phyloP scores from a whole-genome alignment of 30 jellyfish, hydroid and myxozoan species.

The Morbakka virulenta region DNA sequence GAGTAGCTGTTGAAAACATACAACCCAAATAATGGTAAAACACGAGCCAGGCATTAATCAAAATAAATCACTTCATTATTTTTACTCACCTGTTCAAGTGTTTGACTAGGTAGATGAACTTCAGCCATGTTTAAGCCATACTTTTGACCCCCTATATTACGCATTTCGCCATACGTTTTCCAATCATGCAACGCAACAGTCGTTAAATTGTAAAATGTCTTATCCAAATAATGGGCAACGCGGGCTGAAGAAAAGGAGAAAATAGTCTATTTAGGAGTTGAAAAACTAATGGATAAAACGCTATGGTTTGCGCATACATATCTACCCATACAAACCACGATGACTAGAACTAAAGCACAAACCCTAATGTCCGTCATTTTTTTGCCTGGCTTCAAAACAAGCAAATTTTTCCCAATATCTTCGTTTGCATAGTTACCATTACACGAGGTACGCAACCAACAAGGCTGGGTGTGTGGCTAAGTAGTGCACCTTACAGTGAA shows the following conservation, averaged over 20 bases:
- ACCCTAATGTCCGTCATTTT: too few species aligned
- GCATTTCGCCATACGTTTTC: constrained; percentile 97
- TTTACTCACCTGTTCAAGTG: constrained; percentile 98
- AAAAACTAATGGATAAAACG: neutral
- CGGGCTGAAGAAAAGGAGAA: constrained; percentile 9
- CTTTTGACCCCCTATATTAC: constrained; percentile 83
- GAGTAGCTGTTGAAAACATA: neutral
- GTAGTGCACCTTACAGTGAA: too few species aligned
- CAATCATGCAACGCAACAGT: constrained; percentile 98
- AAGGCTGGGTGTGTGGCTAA: too few species aligned
- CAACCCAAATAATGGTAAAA: too few species aligned
- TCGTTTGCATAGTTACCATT: too few species aligned
- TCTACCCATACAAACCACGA: too few species aligned
- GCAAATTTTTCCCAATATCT: too few species aligned
- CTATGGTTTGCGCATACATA: neutral
- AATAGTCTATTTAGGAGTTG: neutral
- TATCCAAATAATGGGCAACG: constrained; percentile 95
- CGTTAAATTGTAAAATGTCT: constrained; percentile 90
- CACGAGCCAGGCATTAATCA: too few species aligned
- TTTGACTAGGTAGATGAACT: constrained; percentile 92
- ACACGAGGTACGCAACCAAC: too few species aligned
- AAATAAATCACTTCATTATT: neutral
- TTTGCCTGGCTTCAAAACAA: too few species aligned
- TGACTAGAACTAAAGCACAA: too few species aligned
- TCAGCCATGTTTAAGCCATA: constrained; percentile 91